These are phyloP conservation scores for Ceriagrion tenellum DNA, from an alignment of 2,888 invertebrate genomes.

Conservation along the genomic window DNA sequence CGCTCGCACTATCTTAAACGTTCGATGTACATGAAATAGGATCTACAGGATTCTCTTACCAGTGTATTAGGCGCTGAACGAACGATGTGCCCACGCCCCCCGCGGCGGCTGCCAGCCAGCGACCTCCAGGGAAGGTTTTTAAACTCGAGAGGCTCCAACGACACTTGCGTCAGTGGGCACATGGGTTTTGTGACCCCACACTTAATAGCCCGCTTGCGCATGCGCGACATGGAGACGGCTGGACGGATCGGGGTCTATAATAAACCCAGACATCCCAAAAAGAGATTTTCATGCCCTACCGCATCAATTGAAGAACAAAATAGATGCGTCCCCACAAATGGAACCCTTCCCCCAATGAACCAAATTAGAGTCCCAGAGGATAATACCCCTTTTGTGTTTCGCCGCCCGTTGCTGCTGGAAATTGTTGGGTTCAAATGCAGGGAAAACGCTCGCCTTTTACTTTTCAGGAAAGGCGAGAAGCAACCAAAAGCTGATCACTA, in stretches of 20 bases:
- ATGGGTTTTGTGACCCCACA: neutral
- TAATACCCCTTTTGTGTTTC: neutral
- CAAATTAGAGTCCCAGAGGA: neutral
- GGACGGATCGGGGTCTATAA: neutral
- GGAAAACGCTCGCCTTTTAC: too few species aligned
- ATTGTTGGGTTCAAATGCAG: too few species aligned
- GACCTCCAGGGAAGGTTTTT: neutral
- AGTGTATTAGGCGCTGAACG: neutral
- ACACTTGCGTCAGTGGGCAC: neutral
- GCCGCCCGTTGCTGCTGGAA: neutral
- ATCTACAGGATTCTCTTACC: neutral
- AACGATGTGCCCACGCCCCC: neutral
- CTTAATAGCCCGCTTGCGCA: neutral
- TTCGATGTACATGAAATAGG: neutral
- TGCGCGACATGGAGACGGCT: neutral
- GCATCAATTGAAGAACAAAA: conserved; percentile 16
- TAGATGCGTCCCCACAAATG: neutral
- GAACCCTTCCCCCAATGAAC: neutral
- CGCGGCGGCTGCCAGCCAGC: neutral
- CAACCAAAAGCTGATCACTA: neutral
- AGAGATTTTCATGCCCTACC: neutral
- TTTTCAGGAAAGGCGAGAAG: too few species aligned
- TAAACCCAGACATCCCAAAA: conserved; percentile 23
- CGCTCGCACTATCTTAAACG: too few species aligned
- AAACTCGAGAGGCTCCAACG: neutral